A percentile compares a stretch with the other conserved stretches of the same genome.
Conservation (phyloP, 2,113 vertebrate genomes). For the Acanthisitta chloris region DNA sequence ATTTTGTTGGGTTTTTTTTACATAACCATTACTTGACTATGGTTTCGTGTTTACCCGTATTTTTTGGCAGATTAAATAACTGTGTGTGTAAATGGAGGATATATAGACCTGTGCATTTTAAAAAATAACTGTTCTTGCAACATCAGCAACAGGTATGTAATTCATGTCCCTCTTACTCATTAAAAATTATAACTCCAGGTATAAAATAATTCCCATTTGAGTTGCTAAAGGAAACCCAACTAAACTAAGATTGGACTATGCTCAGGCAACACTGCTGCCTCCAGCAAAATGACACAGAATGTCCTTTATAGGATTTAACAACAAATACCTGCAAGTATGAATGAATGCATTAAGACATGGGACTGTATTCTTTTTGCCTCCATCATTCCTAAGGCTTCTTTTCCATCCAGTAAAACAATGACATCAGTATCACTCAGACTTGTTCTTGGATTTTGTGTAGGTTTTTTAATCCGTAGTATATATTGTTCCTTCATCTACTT, state of each 20-base stretch:
- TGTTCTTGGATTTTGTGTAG: rapidly evolving
- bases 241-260: not conserved
- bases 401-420: not conserved
- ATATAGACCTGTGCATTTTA: not conserved
- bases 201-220: not conserved
- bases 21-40: not conserved
- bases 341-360: not conserved
- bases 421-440: not conserved
- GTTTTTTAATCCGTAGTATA: not conserved
- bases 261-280: not conserved
- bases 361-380: not conserved
- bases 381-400: not conserved
- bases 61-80: not conserved
- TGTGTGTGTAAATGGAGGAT: not conserved
- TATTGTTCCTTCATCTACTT: not conserved
- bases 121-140: not conserved
- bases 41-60: not conserved
- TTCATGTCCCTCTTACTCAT: not conserved
- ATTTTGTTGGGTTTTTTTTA: not conserved
- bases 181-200: not conserved
- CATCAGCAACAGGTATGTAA: not conserved
- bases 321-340: not conserved
- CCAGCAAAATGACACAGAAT: not conserved
- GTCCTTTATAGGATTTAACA: not conserved
- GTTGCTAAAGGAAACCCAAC: not conserved